phyloP scores from a whole-genome alignment of 2,797 vertebrate genomes.

The Hipposideros larvatus region DNA sequence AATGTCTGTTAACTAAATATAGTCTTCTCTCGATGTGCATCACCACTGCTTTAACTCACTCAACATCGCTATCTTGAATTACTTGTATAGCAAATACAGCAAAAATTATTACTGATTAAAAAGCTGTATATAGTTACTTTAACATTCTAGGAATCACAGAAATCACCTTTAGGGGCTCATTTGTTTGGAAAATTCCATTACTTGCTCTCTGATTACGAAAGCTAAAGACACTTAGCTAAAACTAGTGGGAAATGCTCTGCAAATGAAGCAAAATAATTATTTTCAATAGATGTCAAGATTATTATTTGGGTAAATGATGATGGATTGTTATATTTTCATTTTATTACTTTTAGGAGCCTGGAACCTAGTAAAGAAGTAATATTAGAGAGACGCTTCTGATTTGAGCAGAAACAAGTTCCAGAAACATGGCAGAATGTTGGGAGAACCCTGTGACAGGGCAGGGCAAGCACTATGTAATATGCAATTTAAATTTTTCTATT shows the following conservation, averaged over 20 bases:
- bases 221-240: not conserved
- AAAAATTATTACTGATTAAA: not conserved
- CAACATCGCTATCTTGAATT: not conserved
- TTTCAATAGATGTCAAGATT: not conserved
- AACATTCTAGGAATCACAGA: not conserved
- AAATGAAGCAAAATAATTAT: not conserved
- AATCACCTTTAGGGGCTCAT: not conserved
- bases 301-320: not conserved
- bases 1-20: not conserved
- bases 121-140: not conserved
- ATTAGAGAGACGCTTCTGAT: not conserved
- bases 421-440: not conserved
- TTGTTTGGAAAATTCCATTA: not conserved
- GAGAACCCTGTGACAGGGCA: not conserved
- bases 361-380: not conserved
- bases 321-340: not conserved
- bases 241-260: not conserved
- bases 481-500: not conserved
- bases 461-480: not conserved
- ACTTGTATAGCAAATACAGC: not conserved
- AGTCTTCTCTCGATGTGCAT: not conserved
- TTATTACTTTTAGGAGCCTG: not conserved
- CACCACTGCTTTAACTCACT: not conserved
- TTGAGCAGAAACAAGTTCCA: conserved; percentile 9
- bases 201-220: not conserved